Evolutionary conservation across 2,113 vertebrate genomes (phyloP), one percentile per base, ranked within the genome.

Genomic region (Condylura cristata): DNA sequence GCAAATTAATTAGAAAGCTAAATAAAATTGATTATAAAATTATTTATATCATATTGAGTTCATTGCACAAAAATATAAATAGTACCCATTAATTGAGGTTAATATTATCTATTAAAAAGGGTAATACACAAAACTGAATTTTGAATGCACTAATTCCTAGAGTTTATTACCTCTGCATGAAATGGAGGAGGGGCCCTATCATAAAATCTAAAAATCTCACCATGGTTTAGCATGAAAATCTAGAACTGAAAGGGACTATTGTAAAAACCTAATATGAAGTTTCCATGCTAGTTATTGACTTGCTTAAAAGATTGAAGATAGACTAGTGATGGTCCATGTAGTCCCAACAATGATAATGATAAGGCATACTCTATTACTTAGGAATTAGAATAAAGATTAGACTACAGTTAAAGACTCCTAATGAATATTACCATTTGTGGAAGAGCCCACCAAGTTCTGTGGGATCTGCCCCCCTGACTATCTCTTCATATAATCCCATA

Each of bases 1-100:
- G 78, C 17, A 26, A 91, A 61, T 30, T 39, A 79, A 65, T 87
- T 34, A 87, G 32, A 70, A 88, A 79, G 28, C 61, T 61, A 88
- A 68, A n/a, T 26, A 70, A 76, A 39, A 66, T 48, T 39, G 24
- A 65, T 16, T 84, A 17, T 26, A 70, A 76, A 75, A 87, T 37
- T 71, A 56, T 30, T 82, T 93, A 24, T 86, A 58, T 39, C 34
- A 63, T n/a, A 76, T 4, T 34, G 75, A 93, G 18, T 32, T 75
- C 32, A 37, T 3, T 16, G 58, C 65, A n/a, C 39, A 89, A 51
- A 41, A 48, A 48, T 48, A 11, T 48, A 41, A 48, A 48, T 48
- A 11, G 9, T 48, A 48, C 13, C 10, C 6, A 11, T 11, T 11
- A 48, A 9, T 48, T 48, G 10, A 24, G 2, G n/a, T 5, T 63